These are phyloP conservation scores for Antedon bifida DNA, from an alignment of 35 echinoderm and acorn worm genomes.

Conservation along the genomic window DNA sequence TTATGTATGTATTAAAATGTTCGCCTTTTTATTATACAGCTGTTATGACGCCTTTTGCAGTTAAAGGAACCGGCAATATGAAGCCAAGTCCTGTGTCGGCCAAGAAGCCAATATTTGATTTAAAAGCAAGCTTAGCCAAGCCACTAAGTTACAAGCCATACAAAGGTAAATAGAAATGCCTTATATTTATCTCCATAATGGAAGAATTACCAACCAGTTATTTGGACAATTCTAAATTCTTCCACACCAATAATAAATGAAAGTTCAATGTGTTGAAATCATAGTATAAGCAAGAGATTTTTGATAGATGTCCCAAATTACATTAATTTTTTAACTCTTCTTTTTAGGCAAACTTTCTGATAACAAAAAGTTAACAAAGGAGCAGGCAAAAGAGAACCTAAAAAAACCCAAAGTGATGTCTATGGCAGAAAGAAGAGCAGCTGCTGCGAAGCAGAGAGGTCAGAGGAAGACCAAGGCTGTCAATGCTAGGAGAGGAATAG, in stretches of 20 bases:
- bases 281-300: too few relatives aligned
- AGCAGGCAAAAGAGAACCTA: conserved; percentile 46
- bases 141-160: conserved; percentile 66
- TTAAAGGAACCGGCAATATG: background rate
- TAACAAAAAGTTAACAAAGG: background rate
- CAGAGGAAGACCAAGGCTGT: conserved; percentile 29
- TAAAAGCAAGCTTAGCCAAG: conserved; percentile 65
- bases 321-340: too few relatives aligned
- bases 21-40: background rate
- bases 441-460: conserved; percentile 11
- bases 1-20: too few relatives aligned
- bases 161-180: too few relatives aligned
- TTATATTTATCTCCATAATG: too few relatives aligned
- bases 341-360: background rate
- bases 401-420: conserved; percentile 58
- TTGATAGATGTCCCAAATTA: too few relatives aligned
- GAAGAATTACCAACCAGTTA: too few relatives aligned
- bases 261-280: too few relatives aligned
- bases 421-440: conserved; percentile 34
- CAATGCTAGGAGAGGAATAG: conserved; percentile 62
- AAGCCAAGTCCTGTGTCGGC: background rate
- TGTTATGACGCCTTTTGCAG: conserved; percentile 41
- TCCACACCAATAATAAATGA: too few relatives aligned
- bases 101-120: conserved; percentile 39
- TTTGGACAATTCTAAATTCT: too few relatives aligned